These are phyloP conservation scores for Muschampia plurimacula DNA, from an alignment of 2,888 invertebrate genomes.

Conservation along the genomic window DNA sequence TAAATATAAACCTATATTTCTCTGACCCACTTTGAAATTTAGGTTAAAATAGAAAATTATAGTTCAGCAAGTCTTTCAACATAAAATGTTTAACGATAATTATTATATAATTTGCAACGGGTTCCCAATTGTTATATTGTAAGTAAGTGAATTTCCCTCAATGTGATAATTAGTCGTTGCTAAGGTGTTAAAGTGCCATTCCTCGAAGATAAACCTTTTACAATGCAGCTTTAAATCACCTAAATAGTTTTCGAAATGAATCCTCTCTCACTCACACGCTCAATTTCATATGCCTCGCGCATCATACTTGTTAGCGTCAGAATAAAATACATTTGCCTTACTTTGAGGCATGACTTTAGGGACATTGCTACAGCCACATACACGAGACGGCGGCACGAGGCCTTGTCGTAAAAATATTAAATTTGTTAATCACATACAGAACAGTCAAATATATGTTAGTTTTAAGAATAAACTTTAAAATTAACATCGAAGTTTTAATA, in stretches of 20 bases:
- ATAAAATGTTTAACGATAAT: conserved; percentile 15
- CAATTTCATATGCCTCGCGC: background rate
- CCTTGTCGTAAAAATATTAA: no score
- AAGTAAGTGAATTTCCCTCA: conserved; percentile 47
- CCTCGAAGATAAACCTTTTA: conserved; percentile 25
- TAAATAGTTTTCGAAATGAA: background rate
- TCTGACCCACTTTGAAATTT: no score
- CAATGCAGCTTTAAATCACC: conserved; percentile 20
- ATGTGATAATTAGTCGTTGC: conserved; percentile 71
- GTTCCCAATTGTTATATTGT: conserved; percentile 47
- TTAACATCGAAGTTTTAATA: no score
- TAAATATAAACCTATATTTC: no score
- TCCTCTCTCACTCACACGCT: background rate
- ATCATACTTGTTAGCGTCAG: background rate
- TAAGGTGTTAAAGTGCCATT: conserved; percentile 68
- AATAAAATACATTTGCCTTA: background rate
- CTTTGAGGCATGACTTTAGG: no score
- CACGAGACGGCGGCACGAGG: no score
- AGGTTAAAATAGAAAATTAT: no score
- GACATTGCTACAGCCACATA: no score
- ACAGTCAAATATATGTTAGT: no score
- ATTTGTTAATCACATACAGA: no score
- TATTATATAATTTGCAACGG: background rate
- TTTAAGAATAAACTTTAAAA: no score
- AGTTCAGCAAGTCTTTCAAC: no score